Conservation (phyloP, 2,888 invertebrate genomes). For the Norana najaformis region DNA sequence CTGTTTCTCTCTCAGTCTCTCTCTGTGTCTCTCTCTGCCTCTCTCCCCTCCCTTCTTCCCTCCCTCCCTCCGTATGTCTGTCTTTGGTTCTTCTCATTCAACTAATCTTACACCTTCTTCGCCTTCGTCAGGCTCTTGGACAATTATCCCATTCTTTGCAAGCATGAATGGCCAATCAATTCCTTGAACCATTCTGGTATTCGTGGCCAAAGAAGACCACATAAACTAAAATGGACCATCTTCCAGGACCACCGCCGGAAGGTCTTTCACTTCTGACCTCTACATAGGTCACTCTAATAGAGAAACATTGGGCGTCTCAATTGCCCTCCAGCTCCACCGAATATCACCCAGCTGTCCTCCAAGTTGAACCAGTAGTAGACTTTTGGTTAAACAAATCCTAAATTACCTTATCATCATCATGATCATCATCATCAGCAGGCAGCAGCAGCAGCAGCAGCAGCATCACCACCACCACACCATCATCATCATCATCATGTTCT, state of each 20-base stretch:
- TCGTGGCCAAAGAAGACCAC: neutral
- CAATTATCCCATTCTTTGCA: neutral
- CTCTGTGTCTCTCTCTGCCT: neutral
- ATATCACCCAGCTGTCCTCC: neutral
- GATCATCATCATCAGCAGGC: neutral
- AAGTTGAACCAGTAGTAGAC: neutral
- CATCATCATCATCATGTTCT: too few species aligned
- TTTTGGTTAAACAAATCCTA: neutral
- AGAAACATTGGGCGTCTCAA: neutral
- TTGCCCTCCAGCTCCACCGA: neutral
- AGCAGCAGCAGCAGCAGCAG: neutral
- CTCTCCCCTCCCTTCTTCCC: neutral
- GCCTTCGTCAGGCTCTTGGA: too few species aligned
- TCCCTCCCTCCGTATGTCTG: neutral
- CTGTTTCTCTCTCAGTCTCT: too few species aligned
- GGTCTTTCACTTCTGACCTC: neutral
- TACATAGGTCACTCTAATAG: neutral
- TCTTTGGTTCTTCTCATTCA: neutral
- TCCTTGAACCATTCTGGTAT: neutral
- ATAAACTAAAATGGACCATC: neutral
- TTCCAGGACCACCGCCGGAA: neutral
- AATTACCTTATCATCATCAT: too few species aligned
- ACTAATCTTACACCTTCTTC: too few species aligned
- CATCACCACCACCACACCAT: neutral
- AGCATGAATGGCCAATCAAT: neutral